Evolutionary conservation across 2,888 invertebrate species (phyloP), one percentile per base, ranked within the genome.

Genomic region (Tiphia femorata): DNA sequence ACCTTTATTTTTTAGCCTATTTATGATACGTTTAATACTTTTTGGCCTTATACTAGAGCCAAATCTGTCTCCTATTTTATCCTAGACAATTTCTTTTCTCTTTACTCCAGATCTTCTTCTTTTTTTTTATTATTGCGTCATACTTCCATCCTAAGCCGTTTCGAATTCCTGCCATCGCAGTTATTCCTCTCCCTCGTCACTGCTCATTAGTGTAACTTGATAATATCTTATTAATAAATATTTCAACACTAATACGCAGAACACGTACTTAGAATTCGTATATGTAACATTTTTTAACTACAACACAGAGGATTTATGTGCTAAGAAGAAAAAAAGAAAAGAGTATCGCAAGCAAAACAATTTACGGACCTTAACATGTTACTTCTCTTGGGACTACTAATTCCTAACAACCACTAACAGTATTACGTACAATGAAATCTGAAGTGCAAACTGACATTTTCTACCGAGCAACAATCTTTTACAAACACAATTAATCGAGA

Each of bases 1-100:
- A 76, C 69, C 62, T 63, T 75, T 64, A 71, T 73, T 73, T 73
- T 75, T 72, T 78, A 78, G 77, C 68, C 58, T 74, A 73, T 75
- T 77, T 77, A 64, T 77, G 76, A 76, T 57, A 67, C 77, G 73
- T 67, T 65, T 60, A 70, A 49, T 66, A 46, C 16, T 53, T 64
- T 50, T 54, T 58, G 57, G 55, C 38, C 53, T 42, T 56, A 54
- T 40, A 49, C 41, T 51, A 56, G 48, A 47, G 42, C 43, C 42
- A 33, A 54, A 64, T 58, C 56, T 69, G 51, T 48, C 46, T 53
- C 63, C 53, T 53, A 46, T 69, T 61, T 20, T 48, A 62, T 50
- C 49, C 48, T 55, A 17, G 55, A 59, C 35, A 20, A 42, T 44
- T 46, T 14, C 29, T 55, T 67, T 51, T 44, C 56, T 64, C 52